A percentile compares a stretch with the other conserved stretches of the same genome.
Conservation (phyloP, 2,113 vertebrate species). For the Typhlomys cinereus region DNA sequence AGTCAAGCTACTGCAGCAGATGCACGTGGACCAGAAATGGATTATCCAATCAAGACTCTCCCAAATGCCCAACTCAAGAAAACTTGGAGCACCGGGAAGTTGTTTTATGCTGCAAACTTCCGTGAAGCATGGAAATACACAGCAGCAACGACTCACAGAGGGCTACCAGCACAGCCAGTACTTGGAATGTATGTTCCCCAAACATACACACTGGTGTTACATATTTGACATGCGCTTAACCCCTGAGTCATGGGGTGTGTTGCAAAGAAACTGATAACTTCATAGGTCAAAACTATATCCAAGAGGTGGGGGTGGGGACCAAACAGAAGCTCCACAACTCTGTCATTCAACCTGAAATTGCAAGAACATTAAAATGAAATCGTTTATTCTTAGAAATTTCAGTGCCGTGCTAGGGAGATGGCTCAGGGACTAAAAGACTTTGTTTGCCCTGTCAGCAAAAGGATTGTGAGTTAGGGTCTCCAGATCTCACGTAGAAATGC, state of each 20-base stretch:
- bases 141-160: background rate
- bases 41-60: background rate
- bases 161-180: background rate
- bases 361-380: conserved; percentile 21
- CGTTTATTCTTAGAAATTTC: background rate
- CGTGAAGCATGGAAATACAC: background rate
- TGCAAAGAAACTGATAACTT: conserved; percentile 37
- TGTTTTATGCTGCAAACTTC: background rate
- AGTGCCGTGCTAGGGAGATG: too few species aligned
- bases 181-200: background rate
- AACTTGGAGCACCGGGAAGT: background rate
- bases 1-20: fast-evolving
- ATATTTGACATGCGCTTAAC: background rate
- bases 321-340: background rate
- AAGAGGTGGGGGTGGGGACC: background rate
- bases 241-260: background rate
- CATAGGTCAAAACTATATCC: background rate
- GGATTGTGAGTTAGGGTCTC: too few species aligned
- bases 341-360: background rate
- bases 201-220: background rate
- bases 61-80: background rate
- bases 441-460: too few species aligned
- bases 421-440: too few species aligned
- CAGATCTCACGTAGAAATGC: too few species aligned
- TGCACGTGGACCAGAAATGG: background rate